Evolutionary conservation across 2,888 invertebrate genomes (phyloP).

Genomic region (Dasypogon diadema): DNA sequence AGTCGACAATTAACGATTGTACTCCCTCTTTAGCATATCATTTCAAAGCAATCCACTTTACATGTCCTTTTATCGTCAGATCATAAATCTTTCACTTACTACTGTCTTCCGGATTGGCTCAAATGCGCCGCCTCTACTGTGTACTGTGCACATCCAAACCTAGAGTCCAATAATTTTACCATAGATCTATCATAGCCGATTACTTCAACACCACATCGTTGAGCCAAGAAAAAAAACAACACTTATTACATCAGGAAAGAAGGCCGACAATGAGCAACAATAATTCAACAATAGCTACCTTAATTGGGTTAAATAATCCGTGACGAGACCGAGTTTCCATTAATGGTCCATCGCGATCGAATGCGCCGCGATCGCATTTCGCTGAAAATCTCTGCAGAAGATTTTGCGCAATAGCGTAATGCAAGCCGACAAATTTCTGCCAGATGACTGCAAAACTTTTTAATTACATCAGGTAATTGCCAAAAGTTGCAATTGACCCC

Average conservation of each 20-base stretch:
- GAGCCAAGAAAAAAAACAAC: neutral
- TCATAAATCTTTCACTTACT: too few species aligned
- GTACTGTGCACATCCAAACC: too few species aligned
- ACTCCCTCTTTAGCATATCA: too few species aligned
- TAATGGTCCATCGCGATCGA: slow-evolving; percentile 1
- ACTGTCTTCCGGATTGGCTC: neutral
- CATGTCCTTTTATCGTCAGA: too few species aligned
- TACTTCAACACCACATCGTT: neutral
- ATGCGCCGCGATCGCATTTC: neutral
- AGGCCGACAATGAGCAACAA: slow-evolving; percentile 17
- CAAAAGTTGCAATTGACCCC: neutral
- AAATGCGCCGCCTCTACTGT: too few species aligned
- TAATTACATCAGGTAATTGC: slow-evolving; percentile 13
- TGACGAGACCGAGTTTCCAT: neutral
- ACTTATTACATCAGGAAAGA: slow-evolving; percentile 18
- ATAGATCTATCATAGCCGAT: slow-evolving; percentile 25
- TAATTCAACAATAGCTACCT: slow-evolving; percentile 25
- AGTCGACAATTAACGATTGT: too few species aligned
- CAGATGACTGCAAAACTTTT: neutral
- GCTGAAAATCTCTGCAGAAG: neutral
- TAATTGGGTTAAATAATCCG: slow-evolving; percentile 38
- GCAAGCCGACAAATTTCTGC: neutral
- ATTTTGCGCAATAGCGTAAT: slow-evolving; percentile 16
- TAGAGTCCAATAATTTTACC: neutral
- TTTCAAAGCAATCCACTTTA: too few species aligned